Conservation (phyloP, 2,888 invertebrate genomes). For the Stratiomys singularior region DNA sequence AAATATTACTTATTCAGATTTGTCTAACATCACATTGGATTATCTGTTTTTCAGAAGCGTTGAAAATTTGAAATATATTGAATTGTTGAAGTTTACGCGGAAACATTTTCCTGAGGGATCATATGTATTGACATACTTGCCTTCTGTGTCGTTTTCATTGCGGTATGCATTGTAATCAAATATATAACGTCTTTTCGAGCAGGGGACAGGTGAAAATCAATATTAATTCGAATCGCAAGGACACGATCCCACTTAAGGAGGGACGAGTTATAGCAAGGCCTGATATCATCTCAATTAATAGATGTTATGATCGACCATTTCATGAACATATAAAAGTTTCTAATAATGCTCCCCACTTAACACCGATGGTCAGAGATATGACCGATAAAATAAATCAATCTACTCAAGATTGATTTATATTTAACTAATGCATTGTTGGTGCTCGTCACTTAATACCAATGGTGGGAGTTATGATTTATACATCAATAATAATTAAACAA, state of each 20-base stretch:
- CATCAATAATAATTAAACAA: too few species aligned
- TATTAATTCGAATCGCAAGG: conserved; percentile 7
- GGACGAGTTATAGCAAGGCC: background rate
- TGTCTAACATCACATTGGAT: background rate
- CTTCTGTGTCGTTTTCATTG: background rate
- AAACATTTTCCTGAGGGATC: background rate
- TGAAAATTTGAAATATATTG: conserved; percentile 21
- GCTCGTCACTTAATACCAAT: too few species aligned
- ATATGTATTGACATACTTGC: background rate
- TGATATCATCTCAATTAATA: background rate
- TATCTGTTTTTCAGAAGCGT: background rate
- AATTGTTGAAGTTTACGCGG: background rate
- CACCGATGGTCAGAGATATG: too few species aligned
- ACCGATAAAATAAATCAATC: too few species aligned
- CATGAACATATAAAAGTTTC: too few species aligned
- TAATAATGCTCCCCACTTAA: too few species aligned
- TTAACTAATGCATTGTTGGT: too few species aligned
- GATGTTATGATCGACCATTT: too few species aligned
- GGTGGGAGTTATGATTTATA: too few species aligned
- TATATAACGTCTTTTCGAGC: background rate
- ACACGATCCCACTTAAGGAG: conserved; percentile 1
- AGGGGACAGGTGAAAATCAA: background rate
- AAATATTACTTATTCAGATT: background rate
- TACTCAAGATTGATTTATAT: background rate
- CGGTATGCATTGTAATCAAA: background rate